Evolutionary conservation across 2,888 invertebrate species (phyloP).

Genomic region (Plebejus anna): DNA sequence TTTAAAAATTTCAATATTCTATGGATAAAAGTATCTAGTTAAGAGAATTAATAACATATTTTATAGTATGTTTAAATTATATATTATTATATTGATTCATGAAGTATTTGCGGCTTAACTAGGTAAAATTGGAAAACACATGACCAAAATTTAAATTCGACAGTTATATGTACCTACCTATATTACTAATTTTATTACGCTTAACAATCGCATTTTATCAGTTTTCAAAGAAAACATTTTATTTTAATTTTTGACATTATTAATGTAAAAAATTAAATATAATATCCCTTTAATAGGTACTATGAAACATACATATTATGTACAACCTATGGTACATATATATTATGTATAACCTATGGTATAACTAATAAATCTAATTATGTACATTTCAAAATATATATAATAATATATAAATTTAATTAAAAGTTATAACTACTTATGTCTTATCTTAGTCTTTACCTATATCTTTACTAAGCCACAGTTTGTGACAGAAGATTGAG

Average conservation of each 20-base stretch:
- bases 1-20: background rate
- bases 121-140: background rate
- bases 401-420: background rate
- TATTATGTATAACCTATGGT: background rate
- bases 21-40: background rate
- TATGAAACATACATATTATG: background rate
- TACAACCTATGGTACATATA: background rate
- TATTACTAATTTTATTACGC: background rate
- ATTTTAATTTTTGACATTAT: background rate
- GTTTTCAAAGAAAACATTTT: background rate
- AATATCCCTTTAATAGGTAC: background rate
- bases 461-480: background rate
- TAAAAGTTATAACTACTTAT: background rate
- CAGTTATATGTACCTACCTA: background rate
- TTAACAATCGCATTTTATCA: background rate
- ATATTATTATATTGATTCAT: background rate
- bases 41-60: background rate
- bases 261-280: background rate
- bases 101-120: background rate
- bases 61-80: constrained; percentile 1
- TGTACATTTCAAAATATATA: background rate
- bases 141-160: background rate
- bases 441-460: background rate
- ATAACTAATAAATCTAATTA: background rate
- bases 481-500: background rate